These are phyloP conservation scores for Drosophila teissieri DNA, from an alignment of 1,140 invertebrate genomes.

Conservation along the genomic window DNA sequence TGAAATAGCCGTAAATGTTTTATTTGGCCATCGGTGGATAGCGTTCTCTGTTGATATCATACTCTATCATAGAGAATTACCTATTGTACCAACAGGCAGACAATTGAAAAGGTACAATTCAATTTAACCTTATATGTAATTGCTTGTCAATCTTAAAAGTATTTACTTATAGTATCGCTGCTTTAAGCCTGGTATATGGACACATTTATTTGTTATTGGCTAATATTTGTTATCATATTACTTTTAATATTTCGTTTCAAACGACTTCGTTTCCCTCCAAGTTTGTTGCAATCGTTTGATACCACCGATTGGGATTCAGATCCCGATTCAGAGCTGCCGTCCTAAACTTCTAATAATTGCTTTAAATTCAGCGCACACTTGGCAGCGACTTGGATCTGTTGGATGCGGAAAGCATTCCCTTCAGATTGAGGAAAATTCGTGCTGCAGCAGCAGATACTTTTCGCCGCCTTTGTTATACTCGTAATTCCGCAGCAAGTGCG, in stretches of 20 bases:
- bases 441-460: slow-evolving; percentile 47
- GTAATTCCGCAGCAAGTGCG: slow-evolving; percentile 53
- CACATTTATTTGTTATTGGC: too few relatives aligned
- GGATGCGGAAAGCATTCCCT: slow-evolving; percentile 21
- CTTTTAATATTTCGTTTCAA: too few relatives aligned
- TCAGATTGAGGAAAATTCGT: slow-evolving; percentile 29
- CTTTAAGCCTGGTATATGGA: too few relatives aligned
- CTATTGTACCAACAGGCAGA: too few relatives aligned
- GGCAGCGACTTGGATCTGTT: slow-evolving; percentile 22
- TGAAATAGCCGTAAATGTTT: slow-evolving; percentile 13
- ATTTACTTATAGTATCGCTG: too few relatives aligned
- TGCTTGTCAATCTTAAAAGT: too few relatives aligned
- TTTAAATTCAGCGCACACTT: slow-evolving; percentile 46
- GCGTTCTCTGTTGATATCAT: not conserved
- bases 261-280: not conserved
- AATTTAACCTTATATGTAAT: too few relatives aligned
- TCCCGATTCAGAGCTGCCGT: slow-evolving; percentile 1
- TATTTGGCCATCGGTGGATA: slow-evolving; percentile 1
- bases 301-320: slow-evolving; percentile 8
- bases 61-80: too few relatives aligned
- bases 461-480: slow-evolving; percentile 47
- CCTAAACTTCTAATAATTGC: slow-evolving; percentile 50
- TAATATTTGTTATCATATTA: too few relatives aligned
- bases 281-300: not conserved
- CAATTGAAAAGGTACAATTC: too few relatives aligned